These are phyloP conservation scores for Coelopa frigida DNA, from an alignment of 1,140 invertebrate genomes.

Conservation along the genomic window DNA sequence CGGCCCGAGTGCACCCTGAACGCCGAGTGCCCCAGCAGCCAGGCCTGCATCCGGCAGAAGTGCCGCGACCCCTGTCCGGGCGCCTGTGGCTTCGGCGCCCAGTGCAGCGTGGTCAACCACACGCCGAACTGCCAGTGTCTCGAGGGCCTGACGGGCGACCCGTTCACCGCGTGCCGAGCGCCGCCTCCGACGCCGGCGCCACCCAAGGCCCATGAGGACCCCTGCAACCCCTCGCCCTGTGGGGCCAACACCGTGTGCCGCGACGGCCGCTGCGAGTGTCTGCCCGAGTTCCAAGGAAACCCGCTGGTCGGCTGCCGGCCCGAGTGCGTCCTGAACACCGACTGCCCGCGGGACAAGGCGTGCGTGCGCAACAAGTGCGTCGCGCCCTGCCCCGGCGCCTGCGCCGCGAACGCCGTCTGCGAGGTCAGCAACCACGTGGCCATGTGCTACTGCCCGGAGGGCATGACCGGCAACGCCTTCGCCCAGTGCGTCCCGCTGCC, in stretches of 20 bases:
- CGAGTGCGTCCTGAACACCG: conserved; percentile 75
- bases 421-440: conserved; percentile 64
- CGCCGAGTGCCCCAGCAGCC: conserved; percentile 62
- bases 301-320: conserved; percentile 64
- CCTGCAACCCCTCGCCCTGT: conserved; percentile 58
- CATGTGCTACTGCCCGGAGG: conserved; percentile 34
- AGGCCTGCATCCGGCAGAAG: conserved; percentile 67
- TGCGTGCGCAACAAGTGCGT: conserved; percentile 66
- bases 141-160: conserved; percentile 51
- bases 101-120: conserved; percentile 56
- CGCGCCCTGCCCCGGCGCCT: conserved; percentile 67
- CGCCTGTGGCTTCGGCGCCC: conserved; percentile 69
- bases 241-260: conserved; percentile 57
- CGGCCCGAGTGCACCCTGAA: conserved; percentile 66
- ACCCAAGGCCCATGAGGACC: conserved; percentile 26
- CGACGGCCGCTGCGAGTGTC: conserved; percentile 39
- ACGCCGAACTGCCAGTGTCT: conserved; percentile 58
- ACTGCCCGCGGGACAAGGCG: conserved; percentile 64
- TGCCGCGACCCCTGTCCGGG: conserved; percentile 75
- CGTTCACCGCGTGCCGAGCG: conserved; percentile 47
- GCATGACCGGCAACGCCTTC: conserved; percentile 38
- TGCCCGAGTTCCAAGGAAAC: conserved; percentile 65
- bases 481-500: conserved; percentile 22
- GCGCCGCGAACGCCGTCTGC: conserved; percentile 64
- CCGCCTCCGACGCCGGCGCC: conserved; percentile 24